Conservation (phyloP, 2,797 vertebrate genomes). For the Bovichtus diacanthus region DNA sequence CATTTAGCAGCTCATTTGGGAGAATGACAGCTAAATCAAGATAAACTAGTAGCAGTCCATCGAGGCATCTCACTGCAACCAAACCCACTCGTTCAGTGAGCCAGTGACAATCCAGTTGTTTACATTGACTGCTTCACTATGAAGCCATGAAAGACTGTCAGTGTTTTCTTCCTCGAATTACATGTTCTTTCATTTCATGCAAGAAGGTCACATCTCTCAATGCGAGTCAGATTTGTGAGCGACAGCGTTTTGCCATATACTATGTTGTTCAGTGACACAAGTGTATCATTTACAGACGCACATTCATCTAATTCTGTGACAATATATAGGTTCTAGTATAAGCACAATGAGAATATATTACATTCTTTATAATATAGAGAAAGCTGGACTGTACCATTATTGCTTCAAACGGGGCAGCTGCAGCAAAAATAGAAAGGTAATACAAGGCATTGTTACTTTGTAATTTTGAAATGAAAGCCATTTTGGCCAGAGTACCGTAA, state of each 20-base stretch:
- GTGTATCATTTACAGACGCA: not conserved
- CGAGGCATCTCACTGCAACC: constrained; percentile 64
- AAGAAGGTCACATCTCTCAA: constrained; percentile 28
- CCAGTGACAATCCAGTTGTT: constrained; percentile 48
- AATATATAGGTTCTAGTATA: too few relatives aligned
- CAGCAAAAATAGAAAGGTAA: constrained; percentile 24
- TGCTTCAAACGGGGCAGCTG: constrained; percentile 25
- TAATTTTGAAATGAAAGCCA: constrained; percentile 61
- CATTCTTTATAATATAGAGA: constrained; percentile 22
- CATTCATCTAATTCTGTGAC: not conserved
- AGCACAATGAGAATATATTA: constrained; percentile 1
- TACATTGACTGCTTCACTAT: constrained; percentile 25
- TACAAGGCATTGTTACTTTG: constrained; percentile 38
- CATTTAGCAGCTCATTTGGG: constrained; percentile 84
- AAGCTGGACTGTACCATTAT: constrained; percentile 14
- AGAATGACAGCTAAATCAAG: constrained; percentile 84
- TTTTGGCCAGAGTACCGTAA: constrained; percentile 54
- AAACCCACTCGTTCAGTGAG: constrained; percentile 73
- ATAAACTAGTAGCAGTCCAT: constrained; percentile 77
- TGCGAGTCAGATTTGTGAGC: not conserved
- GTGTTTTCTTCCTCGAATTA: constrained; percentile 11
- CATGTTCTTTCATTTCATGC: constrained; percentile 11
- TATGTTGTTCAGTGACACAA: not conserved
- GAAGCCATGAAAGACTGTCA: constrained; percentile 1
- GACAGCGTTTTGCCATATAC: not conserved